phyloP scores from a whole-genome alignment of 2,797 vertebrate species.

The Hoplostethus atlanticus region DNA sequence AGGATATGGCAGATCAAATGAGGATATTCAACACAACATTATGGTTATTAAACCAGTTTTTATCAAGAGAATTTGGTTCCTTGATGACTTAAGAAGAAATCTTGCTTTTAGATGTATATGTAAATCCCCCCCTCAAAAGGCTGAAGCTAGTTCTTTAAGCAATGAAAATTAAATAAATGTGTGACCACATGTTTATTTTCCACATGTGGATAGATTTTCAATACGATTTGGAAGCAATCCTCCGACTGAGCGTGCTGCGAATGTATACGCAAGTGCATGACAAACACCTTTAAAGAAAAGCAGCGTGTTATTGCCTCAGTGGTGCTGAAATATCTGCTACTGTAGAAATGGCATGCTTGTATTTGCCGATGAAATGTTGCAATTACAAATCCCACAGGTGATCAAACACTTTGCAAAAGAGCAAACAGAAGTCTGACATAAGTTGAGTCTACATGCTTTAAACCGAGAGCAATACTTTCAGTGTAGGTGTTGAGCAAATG shows the following conservation, averaged over 20 bases:
- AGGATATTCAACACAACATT: conserved; percentile 21
- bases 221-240: conserved; percentile 1
- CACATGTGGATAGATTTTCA: background rate
- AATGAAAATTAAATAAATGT: conserved; percentile 10
- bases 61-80: background rate
- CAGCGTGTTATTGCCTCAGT: conserved; percentile 26
- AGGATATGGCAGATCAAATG: conserved; percentile 16
- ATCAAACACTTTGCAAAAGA: conserved; percentile 72
- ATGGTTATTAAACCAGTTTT: conserved; percentile 23
- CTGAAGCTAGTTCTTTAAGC: background rate
- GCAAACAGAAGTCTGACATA: conserved; percentile 65
- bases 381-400: conserved; percentile 70
- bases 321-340: conserved; percentile 21
- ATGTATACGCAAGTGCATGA: conserved; percentile 16
- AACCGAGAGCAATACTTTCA: conserved; percentile 42
- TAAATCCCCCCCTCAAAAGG: background rate
- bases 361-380: conserved; percentile 72
- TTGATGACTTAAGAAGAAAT: background rate
- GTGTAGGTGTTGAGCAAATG: conserved; percentile 42
- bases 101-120: background rate
- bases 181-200: conserved; percentile 3
- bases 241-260: conserved; percentile 11
- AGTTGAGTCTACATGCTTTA: conserved; percentile 28
- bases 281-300: conserved; percentile 10
- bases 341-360: conserved; percentile 41